phyloP scores from a whole-genome alignment of 2,113 vertebrate species.

The Arvicanthis niloticus region DNA sequence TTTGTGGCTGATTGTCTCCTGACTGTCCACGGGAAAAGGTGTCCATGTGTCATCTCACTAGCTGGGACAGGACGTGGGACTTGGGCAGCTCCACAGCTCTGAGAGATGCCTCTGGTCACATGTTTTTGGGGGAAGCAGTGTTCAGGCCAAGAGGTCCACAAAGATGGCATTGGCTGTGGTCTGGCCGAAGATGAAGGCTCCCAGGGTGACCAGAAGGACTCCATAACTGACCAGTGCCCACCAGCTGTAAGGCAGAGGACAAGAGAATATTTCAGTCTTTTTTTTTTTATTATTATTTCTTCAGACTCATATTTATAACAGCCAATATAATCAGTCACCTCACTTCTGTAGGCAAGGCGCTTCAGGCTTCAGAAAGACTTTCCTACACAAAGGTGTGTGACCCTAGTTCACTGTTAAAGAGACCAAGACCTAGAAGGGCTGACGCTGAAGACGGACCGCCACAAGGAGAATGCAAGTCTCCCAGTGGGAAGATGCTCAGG shows the following conservation, averaged over 20 bases:
- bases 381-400: background rate
- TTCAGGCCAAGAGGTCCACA: conserved; percentile 86
- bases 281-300: background rate
- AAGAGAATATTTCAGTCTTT: conserved; percentile 33
- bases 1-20: background rate
- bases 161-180: conserved; percentile 92
- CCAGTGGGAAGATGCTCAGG: background rate
- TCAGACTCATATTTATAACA: background rate
- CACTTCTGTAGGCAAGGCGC: background rate
- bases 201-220: conserved; percentile 90
- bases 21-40: background rate
- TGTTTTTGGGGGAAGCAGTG: conserved; percentile 35
- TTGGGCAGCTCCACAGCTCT: background rate
- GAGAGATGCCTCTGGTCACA: conserved; percentile 28
- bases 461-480: background rate
- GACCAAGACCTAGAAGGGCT: background rate
- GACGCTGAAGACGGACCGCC: background rate
- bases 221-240: conserved; percentile 91
- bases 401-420: background rate
- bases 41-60: background rate
- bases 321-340: background rate
- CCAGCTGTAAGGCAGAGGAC: conserved; percentile 89
- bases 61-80: background rate
- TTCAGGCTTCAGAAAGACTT: background rate
- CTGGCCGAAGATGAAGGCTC: conserved; percentile 94